Evolutionary conservation across 2,888 invertebrate genomes (phyloP).

Genomic region (Lamellibrachia columna): DNA sequence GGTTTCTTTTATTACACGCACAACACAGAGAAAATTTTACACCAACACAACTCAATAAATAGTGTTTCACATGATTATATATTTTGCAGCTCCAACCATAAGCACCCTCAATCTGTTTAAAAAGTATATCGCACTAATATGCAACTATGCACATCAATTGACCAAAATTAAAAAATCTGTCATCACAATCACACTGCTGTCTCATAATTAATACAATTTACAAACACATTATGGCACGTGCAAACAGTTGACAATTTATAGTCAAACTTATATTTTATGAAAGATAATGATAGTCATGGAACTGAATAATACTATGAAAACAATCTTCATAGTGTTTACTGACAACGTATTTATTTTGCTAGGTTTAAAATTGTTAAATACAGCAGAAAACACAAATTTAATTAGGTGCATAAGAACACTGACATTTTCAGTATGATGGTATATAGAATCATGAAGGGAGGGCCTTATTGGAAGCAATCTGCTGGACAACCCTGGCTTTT

Average conservation of each 20-base stretch:
- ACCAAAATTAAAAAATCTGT: background rate
- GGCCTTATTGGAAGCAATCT: too few species aligned
- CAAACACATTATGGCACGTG: background rate
- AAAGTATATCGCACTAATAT: background rate
- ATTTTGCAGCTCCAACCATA: background rate
- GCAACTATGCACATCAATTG: background rate
- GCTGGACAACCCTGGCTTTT: too few species aligned
- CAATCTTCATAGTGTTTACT: background rate
- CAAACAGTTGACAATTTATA: background rate
- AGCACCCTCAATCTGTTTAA: background rate
- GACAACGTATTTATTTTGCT: background rate
- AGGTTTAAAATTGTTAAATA: background rate
- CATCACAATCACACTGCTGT: background rate
- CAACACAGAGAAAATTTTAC: background rate
- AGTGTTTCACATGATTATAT: constrained; percentile 16
- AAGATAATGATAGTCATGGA: background rate
- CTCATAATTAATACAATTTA: background rate
- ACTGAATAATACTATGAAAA: background rate
- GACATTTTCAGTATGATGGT: background rate
- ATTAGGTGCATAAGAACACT: background rate
- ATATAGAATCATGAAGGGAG: background rate
- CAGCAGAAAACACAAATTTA: background rate
- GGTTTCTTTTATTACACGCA: background rate
- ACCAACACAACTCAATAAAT: constrained; percentile 11
- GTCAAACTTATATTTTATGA: background rate